Percentiles rank a stretch among this genome's conserved stretches.
Conservation (phyloP, 2,888 invertebrate species). For the Chironomus riparius region DNA sequence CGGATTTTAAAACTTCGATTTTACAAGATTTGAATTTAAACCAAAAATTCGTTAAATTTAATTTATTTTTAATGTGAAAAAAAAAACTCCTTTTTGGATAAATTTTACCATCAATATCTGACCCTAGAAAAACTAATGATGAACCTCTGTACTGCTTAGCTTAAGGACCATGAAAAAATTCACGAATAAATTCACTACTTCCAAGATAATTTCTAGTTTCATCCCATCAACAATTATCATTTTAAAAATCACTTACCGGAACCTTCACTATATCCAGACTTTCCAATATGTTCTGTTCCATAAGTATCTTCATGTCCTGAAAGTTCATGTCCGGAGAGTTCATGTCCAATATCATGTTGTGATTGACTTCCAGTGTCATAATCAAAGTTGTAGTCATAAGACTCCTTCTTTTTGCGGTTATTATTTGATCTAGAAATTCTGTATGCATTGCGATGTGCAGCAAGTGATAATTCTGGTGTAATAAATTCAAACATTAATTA, state of each 20-base stretch:
- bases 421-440: background rate
- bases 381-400: slow-evolving; percentile 16
- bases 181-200: too few species aligned
- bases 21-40: too few species aligned
- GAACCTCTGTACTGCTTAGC: too few species aligned
- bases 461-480: background rate
- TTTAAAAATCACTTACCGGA: background rate
- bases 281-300: slow-evolving; percentile 15
- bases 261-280: slow-evolving; percentile 52
- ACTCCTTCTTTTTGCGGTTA: slow-evolving; percentile 15
- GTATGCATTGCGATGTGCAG: background rate
- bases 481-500: background rate
- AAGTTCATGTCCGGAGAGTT: background rate
- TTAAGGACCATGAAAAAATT: too few species aligned
- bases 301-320: background rate
- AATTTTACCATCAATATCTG: too few species aligned
- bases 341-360: background rate
- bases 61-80: too few species aligned
- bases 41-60: too few species aligned
- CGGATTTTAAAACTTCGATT: background rate
- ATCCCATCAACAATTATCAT: too few species aligned
- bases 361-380: slow-evolving; percentile 13
- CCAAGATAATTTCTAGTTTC: too few species aligned
- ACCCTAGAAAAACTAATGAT: too few species aligned
- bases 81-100: too few species aligned